Evolutionary conservation across 2,888 invertebrate species (phyloP).

Genomic region (Temnothorax rugatulus): DNA sequence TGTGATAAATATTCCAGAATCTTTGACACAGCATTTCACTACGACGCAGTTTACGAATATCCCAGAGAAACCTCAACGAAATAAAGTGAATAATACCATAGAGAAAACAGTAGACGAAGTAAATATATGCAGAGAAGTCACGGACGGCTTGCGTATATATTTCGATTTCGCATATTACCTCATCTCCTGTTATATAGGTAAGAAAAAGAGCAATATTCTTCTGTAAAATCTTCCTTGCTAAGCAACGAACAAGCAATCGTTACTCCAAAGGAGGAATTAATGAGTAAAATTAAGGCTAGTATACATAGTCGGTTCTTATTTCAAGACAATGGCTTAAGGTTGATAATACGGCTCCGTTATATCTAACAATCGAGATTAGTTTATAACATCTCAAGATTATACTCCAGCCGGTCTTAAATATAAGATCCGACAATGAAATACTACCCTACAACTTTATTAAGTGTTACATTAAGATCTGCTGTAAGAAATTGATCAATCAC

Average conservation of each 20-base stretch:
- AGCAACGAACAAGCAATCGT: conserved; percentile 73
- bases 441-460: too few species aligned
- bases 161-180: conserved; percentile 94
- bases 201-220: conserved; percentile 90
- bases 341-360: too few species aligned
- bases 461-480: too few species aligned
- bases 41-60: conserved; percentile 87
- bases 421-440: too few species aligned
- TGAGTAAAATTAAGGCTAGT: too few species aligned
- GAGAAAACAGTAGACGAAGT: conserved; percentile 86
- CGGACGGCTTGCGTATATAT: conserved; percentile 95
- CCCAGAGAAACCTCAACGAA: conserved; percentile 86
- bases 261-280: conserved; percentile 69
- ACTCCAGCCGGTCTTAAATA: too few species aligned
- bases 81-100: conserved; percentile 85
- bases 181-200: conserved; percentile 93
- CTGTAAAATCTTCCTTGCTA: conserved; percentile 78
- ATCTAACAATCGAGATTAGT: too few species aligned
- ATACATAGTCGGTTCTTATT: conserved; percentile 1
- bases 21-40: conserved; percentile 91
- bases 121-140: conserved; percentile 94
- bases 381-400: too few species aligned
- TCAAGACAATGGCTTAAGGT: too few species aligned
- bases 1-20: conserved; percentile 91
- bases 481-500: too few species aligned